Evolutionary conservation across 2,888 invertebrate genomes (phyloP), one percentile per base, ranked within the genome.

Genomic region (Stenurella melanura): DNA sequence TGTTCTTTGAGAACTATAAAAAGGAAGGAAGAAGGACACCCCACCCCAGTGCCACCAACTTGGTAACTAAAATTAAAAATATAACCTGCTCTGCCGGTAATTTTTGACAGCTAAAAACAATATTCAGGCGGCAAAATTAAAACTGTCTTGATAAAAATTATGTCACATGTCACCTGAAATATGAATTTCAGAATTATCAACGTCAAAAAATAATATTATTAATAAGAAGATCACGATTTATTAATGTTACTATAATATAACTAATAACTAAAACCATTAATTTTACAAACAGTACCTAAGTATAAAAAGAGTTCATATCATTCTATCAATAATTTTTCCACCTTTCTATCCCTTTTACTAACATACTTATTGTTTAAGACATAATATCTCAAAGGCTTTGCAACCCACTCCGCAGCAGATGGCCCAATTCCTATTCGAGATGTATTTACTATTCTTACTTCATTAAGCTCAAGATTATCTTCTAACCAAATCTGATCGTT

Each of bases 311-410:
- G n/a, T n/a, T n/a, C n/a, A n/a, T n/a, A n/a, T n/a, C n/a, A n/a
- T n/a, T n/a, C n/a, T n/a, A n/a, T n/a, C n/a, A 19, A 54, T 56
- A 18, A 6, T 64, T 84, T 84, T 81, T 93, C 92, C 38, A 89
- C 90, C 30, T 85, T 87, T 86, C 91, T 92, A 86, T 94, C 92
- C 81, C 90, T 87, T 81, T 92, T 91, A 86, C 93, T 93, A 42
- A 93, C 93, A 83, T 87, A 90, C 2, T 86, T 87, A 86, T 92
- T 93, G 4, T 90, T 91, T 12, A 89, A 88, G 73, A 94, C 85
- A 84, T 94, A 94, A 88, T 92, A 95, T 78, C 94, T 87, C 61
- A 93, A 88, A 3, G 92, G 92, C 88, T 93, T 93, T 26, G 88
- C 88, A 0, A 91, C 90, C 93, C 93, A 94, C 85, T 93, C 93